Percentiles rank a stretch among this genome's conserved stretches.
These are phyloP conservation scores for Pygoscelis adeliae DNA, from an alignment of 2,113 vertebrate genomes.

Conservation along the genomic window DNA sequence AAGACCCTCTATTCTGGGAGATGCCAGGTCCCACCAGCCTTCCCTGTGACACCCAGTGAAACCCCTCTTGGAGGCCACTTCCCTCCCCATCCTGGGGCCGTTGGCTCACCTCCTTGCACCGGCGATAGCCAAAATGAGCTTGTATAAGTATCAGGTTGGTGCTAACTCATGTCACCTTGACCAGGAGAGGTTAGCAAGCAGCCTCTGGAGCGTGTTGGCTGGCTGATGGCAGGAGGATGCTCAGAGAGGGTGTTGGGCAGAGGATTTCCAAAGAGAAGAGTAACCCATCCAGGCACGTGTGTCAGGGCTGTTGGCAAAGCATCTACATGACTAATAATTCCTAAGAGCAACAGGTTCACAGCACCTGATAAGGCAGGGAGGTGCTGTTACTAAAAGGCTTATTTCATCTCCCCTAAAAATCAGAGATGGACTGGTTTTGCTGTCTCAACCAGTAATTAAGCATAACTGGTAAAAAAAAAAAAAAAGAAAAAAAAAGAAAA, in stretches of 20 bases:
- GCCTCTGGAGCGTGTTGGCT: not conserved
- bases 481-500: not conserved
- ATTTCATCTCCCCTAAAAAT: not conserved
- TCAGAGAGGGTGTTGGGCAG: not conserved
- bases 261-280: not conserved
- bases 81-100: not conserved
- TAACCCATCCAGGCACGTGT: not conserved
- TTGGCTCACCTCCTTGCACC: not conserved
- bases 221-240: not conserved
- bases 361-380: not conserved
- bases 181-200: not conserved
- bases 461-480: not conserved
- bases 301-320: not conserved
- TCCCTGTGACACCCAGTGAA: fast-evolving
- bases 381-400: not conserved
- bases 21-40: not conserved
- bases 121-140: not conserved
- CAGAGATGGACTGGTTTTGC: not conserved
- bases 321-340: not conserved
- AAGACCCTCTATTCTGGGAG: not conserved
- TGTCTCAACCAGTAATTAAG: not conserved
- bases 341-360: not conserved
- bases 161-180: fast-evolving
- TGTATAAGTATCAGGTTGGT: not conserved
- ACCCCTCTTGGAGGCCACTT: not conserved